Conservation (phyloP, 2,113 vertebrate species). For the Rhinoptilus africanus region DNA sequence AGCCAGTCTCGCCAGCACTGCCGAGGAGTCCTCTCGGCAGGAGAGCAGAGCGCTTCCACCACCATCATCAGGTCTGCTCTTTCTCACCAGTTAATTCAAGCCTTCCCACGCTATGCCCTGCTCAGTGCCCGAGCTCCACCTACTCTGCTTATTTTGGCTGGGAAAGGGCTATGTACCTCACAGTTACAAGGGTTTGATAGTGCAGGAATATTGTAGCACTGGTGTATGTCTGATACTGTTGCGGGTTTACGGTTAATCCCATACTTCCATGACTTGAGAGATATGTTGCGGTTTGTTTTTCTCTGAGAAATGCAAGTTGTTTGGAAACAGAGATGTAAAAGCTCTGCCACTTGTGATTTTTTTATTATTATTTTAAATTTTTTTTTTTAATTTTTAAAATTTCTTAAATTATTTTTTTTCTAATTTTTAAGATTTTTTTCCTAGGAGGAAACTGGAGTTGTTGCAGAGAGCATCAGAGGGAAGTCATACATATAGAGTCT, state of each 20-base stretch:
- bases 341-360: not conserved
- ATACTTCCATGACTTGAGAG: not conserved
- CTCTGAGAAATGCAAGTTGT: not conserved
- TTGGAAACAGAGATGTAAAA: not conserved
- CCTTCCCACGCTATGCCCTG: not conserved
- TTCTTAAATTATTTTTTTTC: not conserved
- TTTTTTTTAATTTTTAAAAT: not conserved
- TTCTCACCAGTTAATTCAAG: not conserved
- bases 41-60: not conserved
- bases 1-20: rapidly evolving
- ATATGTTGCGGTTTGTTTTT: not conserved
- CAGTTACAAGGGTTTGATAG: not conserved
- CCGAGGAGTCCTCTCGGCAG: not conserved
- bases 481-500: not conserved
- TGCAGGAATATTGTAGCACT: not conserved
- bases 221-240: no score
- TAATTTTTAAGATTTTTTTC: not conserved
- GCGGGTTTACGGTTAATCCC: not conserved
- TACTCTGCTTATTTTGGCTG: not conserved
- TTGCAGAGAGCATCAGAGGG: not conserved
- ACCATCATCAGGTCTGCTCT: not conserved
- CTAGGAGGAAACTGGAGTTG: not conserved
- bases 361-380: not conserved
- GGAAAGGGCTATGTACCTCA: rapidly evolving
- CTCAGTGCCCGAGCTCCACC: not conserved